phyloP scores from a whole-genome alignment of 1,140 invertebrate genomes.

The Temnothorax longispinosus region DNA sequence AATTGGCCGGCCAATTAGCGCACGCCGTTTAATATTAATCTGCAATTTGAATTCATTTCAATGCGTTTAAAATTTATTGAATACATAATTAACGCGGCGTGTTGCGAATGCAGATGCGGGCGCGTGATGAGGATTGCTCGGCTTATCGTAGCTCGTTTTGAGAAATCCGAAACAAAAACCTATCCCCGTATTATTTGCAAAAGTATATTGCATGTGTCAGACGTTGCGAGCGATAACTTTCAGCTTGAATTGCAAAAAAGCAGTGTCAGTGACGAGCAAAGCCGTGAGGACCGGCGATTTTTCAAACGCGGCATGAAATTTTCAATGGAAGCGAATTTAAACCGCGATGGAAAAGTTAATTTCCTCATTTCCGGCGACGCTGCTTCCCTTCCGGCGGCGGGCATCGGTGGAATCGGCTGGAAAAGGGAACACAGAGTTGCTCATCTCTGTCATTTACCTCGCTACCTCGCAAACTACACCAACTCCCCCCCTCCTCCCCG shows the following conservation, averaged over 20 bases:
- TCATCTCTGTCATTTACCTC: slow-evolving; percentile 74
- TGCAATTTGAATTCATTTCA: slow-evolving; percentile 85
- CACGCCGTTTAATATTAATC: slow-evolving; percentile 83
- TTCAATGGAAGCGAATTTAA: slow-evolving; percentile 51
- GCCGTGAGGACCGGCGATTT: not conserved
- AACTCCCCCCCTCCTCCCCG: not conserved
- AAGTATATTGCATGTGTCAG: not conserved
- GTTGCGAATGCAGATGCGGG: slow-evolving; percentile 75
- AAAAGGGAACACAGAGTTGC: slow-evolving; percentile 51
- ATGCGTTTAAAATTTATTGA: slow-evolving; percentile 84
- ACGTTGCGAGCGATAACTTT: not conserved
- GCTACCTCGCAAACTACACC: slow-evolving; percentile 6
- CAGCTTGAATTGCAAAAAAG: slow-evolving; percentile 4
- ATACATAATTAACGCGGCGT: slow-evolving; percentile 81
- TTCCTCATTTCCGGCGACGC: slow-evolving; percentile 55
- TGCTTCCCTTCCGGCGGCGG: slow-evolving; percentile 50
- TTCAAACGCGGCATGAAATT: slow-evolving; percentile 26
- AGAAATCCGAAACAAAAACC: not conserved
- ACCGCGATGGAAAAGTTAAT: slow-evolving; percentile 50
- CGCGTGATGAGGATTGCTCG: slow-evolving; percentile 15
- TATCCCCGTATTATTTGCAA: not conserved
- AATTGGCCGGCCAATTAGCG: slow-evolving; percentile 83
- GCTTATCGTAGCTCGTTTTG: slow-evolving; percentile 13
- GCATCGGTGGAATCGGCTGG: slow-evolving; percentile 55
- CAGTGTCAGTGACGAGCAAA: not conserved